Evolutionary conservation across 2,888 invertebrate species (phyloP).

Genomic region (Drosophila ezoana): DNA sequence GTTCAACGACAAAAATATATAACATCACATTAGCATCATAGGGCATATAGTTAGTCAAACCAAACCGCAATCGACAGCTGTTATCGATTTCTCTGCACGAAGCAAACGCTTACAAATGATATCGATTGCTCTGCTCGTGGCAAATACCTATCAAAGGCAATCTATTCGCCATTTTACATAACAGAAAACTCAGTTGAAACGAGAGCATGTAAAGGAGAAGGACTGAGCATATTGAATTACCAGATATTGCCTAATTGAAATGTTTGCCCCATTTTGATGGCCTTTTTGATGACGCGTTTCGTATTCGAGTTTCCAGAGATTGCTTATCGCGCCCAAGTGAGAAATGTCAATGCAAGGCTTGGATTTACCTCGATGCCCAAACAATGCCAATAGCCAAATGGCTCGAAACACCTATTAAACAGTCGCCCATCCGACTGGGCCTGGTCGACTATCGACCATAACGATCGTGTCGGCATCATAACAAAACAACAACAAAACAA

Average conservation of each 20-base stretch:
- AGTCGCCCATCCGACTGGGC: constrained; percentile 19
- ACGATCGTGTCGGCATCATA: constrained; percentile 44
- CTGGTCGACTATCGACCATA: constrained; percentile 20
- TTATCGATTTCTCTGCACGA: no score
- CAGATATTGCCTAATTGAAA: constrained; percentile 74
- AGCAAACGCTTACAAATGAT: no score
- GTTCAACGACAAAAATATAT: no score
- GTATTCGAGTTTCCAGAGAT: constrained; percentile 36
- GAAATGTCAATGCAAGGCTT: constrained; percentile 65
- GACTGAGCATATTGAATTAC: constrained; percentile 59
- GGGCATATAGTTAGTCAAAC: no score
- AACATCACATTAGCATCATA: no score
- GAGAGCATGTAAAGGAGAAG: background rate
- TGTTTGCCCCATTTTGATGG: constrained; percentile 61
- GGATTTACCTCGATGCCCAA: constrained; percentile 28
- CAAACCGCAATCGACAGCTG: no score
- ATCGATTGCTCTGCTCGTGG: background rate
- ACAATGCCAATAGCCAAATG: constrained; percentile 49
- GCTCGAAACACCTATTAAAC: constrained; percentile 40
- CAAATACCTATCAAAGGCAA: background rate
- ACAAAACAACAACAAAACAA: constrained; percentile 22
- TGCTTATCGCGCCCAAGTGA: constrained; percentile 71
- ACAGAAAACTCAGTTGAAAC: background rate
- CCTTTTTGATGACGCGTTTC: constrained; percentile 41
- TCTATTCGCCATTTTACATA: constrained; percentile 26